Base-by-base conservation (phyloP, 1,140 invertebrate genomes). In the Leptinotarsa texana region DNA sequence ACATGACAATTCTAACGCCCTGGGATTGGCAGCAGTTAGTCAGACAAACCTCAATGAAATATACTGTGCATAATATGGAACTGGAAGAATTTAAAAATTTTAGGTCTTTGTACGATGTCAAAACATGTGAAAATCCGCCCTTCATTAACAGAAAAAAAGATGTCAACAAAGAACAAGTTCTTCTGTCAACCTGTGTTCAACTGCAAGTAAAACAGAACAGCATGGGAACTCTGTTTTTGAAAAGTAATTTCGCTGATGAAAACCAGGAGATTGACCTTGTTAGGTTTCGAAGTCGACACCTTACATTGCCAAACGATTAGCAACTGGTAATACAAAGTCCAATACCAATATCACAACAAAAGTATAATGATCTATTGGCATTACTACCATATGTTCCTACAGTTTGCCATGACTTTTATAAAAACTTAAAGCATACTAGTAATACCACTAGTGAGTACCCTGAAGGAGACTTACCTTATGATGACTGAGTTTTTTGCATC, bases 51-150 rank as follows among this genome's bases (percentile, higher is more conserved):
- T 70, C 69, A 69, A 69, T 69, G 67, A 33, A 69, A 33, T 69
- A 69, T 42, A 69, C 27, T 69, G 67, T 69, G 22, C 42, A 69
- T 69, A 69, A 69, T 69, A 69, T 69, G 27, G 67, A 69, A 69
- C 67, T 69, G 22, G 22, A 42, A 24, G 67, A 69, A 48, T 69
- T 69, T 42, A 69, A 69, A 48, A 69, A 42, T 42, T 69, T 69
- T 42, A 69, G 27, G 22, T 33, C 66, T 33, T 17, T 68, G 42
- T 68, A 27, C n/a, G 24, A 66, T 47, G 27, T 17, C 67, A 70
- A 61, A 69, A 5, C 2, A 47, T 48, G 17, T 6, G 11, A 8
- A 42, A 69, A n/a, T 69, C 67, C 24, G 17, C 27, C 42, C 15
- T n/a, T 69, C 49, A 15, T 69, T 15, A 47, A 18, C 13, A 33